Conservation (phyloP, 2,888 invertebrate species). For the Cataglyphis livida region DNA sequence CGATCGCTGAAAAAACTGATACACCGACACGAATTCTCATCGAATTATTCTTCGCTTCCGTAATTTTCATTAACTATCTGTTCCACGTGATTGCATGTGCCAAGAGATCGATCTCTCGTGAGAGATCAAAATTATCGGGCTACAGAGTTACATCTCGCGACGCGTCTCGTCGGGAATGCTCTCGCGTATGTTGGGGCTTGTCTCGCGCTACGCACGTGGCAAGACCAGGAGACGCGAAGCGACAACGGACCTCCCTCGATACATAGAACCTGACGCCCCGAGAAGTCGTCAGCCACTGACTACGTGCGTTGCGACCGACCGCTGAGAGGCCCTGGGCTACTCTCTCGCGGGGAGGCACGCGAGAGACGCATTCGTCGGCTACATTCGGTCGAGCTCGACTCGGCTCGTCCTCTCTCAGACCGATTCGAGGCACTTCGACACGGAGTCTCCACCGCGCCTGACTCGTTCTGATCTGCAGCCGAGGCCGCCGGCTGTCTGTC, state of each 20-base stretch:
- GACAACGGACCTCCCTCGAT: slow-evolving; percentile 85
- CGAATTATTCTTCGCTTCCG: neutral
- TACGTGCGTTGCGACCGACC: slow-evolving; percentile 55
- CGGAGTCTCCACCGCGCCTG: slow-evolving; percentile 84
- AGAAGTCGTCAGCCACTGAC: slow-evolving; percentile 84
- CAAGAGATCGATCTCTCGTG: neutral
- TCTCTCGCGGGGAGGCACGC: slow-evolving; percentile 76
- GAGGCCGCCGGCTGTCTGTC: slow-evolving; percentile 37
- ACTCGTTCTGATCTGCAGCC: slow-evolving; percentile 1
- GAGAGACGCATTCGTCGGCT: slow-evolving; percentile 85
- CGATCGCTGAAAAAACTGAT: neutral
- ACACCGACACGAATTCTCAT: neutral
- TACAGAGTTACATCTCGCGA: neutral
- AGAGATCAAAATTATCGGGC: neutral
- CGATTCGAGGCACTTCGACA: slow-evolving; percentile 82
- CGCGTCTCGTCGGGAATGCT: neutral
- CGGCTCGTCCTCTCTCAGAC: slow-evolving; percentile 82
- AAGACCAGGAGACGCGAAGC: slow-evolving; percentile 90
- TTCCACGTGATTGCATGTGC: neutral
- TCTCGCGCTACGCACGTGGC: slow-evolving; percentile 82
- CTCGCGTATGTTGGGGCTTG: slow-evolving; percentile 60
- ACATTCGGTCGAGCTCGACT: slow-evolving; percentile 86
- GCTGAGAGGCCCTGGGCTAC: slow-evolving; percentile 46
- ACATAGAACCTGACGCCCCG: slow-evolving; percentile 86
- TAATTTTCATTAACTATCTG: neutral